Conservation (phyloP, 2,113 vertebrate species). For the Argyrosomus japonicus region DNA sequence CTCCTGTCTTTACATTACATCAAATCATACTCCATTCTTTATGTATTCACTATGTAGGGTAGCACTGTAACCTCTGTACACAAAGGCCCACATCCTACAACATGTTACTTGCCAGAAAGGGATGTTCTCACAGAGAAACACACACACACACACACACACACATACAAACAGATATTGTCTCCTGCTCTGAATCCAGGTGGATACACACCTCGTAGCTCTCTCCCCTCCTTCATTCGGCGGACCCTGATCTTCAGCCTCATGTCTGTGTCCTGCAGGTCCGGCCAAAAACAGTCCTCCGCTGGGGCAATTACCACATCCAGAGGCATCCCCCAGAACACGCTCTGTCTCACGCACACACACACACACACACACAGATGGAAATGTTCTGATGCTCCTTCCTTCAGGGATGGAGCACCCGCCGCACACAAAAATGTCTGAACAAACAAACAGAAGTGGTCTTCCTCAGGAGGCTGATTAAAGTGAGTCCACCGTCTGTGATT, state of each 20-base stretch:
- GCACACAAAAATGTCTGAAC: slow-evolving; percentile 44
- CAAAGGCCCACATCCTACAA: slow-evolving; percentile 17
- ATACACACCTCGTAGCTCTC: slow-evolving; percentile 91
- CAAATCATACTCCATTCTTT: not conserved
- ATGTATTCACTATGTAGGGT: not conserved
- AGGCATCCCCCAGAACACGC: slow-evolving; percentile 84
- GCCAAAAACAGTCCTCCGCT: slow-evolving; percentile 88
- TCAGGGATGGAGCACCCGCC: slow-evolving; percentile 39
- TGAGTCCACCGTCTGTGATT: slow-evolving; percentile 7
- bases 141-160: not conserved
- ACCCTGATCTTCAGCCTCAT: slow-evolving; percentile 95
- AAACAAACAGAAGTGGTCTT: slow-evolving; percentile 36
- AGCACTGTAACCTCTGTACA: not conserved
- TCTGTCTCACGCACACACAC: slow-evolving; percentile 57
- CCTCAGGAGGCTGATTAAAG: slow-evolving; percentile 12
- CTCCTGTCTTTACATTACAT: not conserved
- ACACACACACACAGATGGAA: slow-evolving; percentile 24
- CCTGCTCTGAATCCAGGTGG: slow-evolving; percentile 57
- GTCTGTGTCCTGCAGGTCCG: slow-evolving; percentile 87
- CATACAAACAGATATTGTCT: slow-evolving; percentile 9
- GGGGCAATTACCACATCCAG: slow-evolving; percentile 89
- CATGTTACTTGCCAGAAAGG: not conserved
- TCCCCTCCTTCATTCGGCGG: slow-evolving; percentile 91
- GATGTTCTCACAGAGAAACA: slow-evolving; percentile 14
- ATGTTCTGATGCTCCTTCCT: slow-evolving; percentile 45